Percentiles rank a stretch among this genome's conserved stretches.
Conservation (phyloP, 2,797 vertebrate species). For the Lagorchestes hirsutus region DNA sequence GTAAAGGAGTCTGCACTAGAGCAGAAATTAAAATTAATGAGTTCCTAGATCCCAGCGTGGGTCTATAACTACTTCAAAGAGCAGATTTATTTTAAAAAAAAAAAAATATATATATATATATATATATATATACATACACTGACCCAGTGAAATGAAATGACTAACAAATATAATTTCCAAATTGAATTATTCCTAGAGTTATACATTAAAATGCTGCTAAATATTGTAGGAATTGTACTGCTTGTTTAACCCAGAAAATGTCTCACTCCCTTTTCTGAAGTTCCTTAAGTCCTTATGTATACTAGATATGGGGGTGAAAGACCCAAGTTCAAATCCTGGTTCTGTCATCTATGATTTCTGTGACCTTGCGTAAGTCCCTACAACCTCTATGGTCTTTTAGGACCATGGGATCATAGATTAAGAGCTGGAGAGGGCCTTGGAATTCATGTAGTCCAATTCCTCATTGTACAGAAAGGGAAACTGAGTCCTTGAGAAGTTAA, state of each 20-base stretch:
- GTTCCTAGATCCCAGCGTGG: constrained; percentile 66
- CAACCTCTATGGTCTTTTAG: neutral
- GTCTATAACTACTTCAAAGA: constrained; percentile 45
- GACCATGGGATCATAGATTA: neutral
- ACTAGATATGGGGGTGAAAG: neutral
- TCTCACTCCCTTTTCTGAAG: neutral
- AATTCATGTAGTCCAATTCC: neutral
- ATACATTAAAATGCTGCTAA: neutral
- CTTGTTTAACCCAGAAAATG: neutral
- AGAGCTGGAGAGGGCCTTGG: neutral
- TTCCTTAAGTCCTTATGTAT: neutral
- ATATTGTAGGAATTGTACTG: neutral
- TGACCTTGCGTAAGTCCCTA: neutral
- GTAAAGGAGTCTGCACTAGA: constrained; percentile 54
- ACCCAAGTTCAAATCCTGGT: neutral
- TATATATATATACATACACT: neutral
- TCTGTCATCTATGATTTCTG: neutral
- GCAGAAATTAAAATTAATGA: constrained; percentile 76
- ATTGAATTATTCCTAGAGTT: neutral
- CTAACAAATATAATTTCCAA: constrained; percentile 29
- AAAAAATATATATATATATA: no score
- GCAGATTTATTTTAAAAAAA: constrained; percentile 13
- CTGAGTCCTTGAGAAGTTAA: neutral
- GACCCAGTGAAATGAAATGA: constrained; percentile 24
- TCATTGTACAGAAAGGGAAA: neutral